These are phyloP conservation scores for Sphecodes monilicornis DNA, from an alignment of 2,888 invertebrate genomes.

Conservation along the genomic window DNA sequence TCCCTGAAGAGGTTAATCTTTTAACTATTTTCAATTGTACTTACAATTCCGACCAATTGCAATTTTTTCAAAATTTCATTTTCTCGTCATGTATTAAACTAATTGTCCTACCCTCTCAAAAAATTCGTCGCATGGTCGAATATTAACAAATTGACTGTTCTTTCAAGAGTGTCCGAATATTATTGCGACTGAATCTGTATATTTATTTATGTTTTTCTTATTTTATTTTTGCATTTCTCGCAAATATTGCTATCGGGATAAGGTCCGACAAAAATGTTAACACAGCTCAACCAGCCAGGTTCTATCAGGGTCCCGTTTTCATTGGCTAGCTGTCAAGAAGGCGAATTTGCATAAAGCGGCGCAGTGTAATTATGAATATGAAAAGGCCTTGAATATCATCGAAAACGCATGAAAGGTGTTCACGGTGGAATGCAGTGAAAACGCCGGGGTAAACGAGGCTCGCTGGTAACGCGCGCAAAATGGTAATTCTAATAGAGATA, in stretches of 20 bases:
- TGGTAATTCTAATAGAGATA: slow-evolving; percentile 62
- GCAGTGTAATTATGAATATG: not conserved
- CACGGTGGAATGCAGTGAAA: not conserved
- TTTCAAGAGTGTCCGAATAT: not conserved
- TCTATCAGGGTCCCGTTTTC: not conserved
- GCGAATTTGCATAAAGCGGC: not conserved
- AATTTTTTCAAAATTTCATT: no score
- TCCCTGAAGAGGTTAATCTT: no score
- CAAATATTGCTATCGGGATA: no score
- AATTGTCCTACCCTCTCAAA: no score
- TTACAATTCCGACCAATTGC: no score
- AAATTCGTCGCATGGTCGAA: not conserved
- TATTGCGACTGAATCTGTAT: no score
- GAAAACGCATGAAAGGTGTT: slow-evolving; percentile 7
- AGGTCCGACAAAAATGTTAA: no score
- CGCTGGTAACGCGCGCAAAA: slow-evolving; percentile 42
- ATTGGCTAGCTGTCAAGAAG: not conserved
- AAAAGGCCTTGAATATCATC: not conserved
- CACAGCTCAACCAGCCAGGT: not conserved
- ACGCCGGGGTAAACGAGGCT: not conserved
- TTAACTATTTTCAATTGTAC: no score
- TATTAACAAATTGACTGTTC: not conserved
- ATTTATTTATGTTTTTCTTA: no score
- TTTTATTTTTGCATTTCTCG: no score
- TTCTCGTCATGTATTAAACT: no score